Conservation (phyloP, 92 coral and sea anemone genomes). For the Palythoa heliodiscus region DNA sequence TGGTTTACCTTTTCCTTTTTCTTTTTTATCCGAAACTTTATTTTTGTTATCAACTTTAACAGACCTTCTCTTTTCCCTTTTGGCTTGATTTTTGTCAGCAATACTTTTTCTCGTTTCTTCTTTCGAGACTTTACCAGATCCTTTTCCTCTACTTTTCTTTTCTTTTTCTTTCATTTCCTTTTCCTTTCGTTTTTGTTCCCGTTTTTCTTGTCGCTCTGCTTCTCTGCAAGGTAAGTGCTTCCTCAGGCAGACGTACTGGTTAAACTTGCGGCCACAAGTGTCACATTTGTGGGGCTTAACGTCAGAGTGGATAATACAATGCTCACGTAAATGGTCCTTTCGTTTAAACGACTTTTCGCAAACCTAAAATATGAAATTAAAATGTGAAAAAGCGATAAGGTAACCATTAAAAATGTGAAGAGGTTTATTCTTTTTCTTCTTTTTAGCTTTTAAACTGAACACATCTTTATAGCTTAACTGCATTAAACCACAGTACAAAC, state of each 20-base stretch:
- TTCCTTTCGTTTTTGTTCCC: constrained; percentile 44
- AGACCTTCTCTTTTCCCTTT: background rate
- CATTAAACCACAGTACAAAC: too few species aligned
- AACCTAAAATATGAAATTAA: constrained; percentile 45
- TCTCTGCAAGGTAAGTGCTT: constrained; percentile 83
- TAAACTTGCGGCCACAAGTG: constrained; percentile 71
- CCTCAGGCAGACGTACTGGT: constrained; percentile 72
- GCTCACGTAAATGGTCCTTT: constrained; percentile 69
- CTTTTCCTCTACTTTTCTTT: background rate
- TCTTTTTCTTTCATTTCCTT: constrained; percentile 5
- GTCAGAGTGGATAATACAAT: constrained; percentile 70
- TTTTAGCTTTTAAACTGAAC: too few species aligned
- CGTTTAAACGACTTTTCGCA: constrained; percentile 83
- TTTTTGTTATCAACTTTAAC: background rate
- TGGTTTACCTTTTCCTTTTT: constrained; percentile 19
- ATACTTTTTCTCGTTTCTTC: background rate
- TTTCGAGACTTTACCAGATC: background rate
- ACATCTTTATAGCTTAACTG: too few species aligned
- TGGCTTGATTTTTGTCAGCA: background rate
- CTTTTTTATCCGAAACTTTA: constrained; percentile 1
- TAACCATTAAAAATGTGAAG: too few species aligned
- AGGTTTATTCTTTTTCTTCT: too few species aligned
- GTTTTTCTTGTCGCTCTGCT: constrained; percentile 67
- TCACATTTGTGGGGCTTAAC: constrained; percentile 76
- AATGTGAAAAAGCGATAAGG: background rate